Evolutionary conservation across 2,888 invertebrate genomes (phyloP), one percentile per base, ranked within the genome.

Genomic region (Augiades crinisus): DNA sequence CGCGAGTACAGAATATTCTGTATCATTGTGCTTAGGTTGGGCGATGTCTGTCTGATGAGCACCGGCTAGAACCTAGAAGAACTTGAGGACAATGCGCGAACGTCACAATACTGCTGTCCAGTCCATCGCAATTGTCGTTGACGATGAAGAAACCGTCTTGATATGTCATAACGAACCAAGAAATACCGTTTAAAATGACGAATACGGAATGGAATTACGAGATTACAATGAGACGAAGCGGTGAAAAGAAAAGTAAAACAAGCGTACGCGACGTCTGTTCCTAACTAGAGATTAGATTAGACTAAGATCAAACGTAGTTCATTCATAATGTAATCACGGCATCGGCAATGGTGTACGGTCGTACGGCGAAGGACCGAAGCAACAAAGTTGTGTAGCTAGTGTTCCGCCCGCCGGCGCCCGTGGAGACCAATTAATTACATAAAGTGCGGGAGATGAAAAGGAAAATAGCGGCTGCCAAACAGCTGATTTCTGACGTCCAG

Each of bases 391-490:
- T 67, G 68, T 70, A 69, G 68, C 67, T 64, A 65, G 65, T 67
- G 57, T 57, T 60, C 55, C 45, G 55, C 56, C 49, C 75, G 73
- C 80, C 78, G 68, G 78, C 72, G 72, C 81, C 80, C 68, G 80
- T 72, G 71, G 84, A 73, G 72, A 66, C 61, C 73, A 68, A 82
- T 85, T 87, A 83, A 86, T 87, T 84, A 79, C 76, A 78, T 76
- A 63, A 78, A 81, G 73, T 75, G 76, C 72, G 75, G 78, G 81
- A 81, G 82, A 82, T 81, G 84, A 85, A 84, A 82, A 80, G 80
- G 81, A 81, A 83, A 81, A 74, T 71, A 68, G 55, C 69, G 69
- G 68, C 61, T 64, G 61, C 59, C 78, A 76, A 84, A 82, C 87
- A 86, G 87, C 86, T 88, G 86, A 82, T 84, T 78, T 82, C 83